phyloP scores from a whole-genome alignment of 1,140 invertebrate species.

The Bombus fervidus region DNA sequence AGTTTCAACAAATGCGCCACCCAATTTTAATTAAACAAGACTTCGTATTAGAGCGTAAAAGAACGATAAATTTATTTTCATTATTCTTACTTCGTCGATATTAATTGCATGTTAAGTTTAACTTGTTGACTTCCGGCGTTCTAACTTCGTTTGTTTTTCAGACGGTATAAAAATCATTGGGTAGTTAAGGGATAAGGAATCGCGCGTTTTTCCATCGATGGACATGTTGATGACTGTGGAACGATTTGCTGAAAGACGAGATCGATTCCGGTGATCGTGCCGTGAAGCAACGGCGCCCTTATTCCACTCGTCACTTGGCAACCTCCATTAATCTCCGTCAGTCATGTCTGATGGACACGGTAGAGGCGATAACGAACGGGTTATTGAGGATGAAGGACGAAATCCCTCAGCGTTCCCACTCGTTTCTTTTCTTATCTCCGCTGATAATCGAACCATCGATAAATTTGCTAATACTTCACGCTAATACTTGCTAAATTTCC shows the following conservation, averaged over 20 bases:
- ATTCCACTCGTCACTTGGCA: constrained; percentile 37
- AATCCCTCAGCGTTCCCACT: background rate
- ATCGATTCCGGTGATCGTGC: constrained; percentile 29
- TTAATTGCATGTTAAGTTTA: no score
- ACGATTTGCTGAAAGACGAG: constrained; percentile 39
- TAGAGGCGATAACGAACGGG: constrained; percentile 55
- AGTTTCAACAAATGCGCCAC: background rate
- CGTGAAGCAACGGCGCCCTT: constrained; percentile 23
- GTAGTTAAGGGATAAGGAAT: background rate
- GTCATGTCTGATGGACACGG: constrained; percentile 30
- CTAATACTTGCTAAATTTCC: constrained; percentile 11
- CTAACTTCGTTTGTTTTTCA: constrained; percentile 16
- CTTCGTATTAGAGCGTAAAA: background rate
- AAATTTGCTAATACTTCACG: background rate
- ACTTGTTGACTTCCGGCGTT: no score
- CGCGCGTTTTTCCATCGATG: constrained; percentile 17
- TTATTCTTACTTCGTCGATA: no score
- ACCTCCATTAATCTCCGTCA: constrained; percentile 59
- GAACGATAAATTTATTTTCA: background rate
- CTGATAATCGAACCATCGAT: background rate
- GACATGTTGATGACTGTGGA: constrained; percentile 10
- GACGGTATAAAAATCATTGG: constrained; percentile 4
- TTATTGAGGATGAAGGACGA: constrained; percentile 31
- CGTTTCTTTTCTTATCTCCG: background rate
- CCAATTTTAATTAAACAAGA: background rate